These are phyloP conservation scores for Volucella inanis DNA, from an alignment of 2,888 invertebrate species.

Conservation along the genomic window DNA sequence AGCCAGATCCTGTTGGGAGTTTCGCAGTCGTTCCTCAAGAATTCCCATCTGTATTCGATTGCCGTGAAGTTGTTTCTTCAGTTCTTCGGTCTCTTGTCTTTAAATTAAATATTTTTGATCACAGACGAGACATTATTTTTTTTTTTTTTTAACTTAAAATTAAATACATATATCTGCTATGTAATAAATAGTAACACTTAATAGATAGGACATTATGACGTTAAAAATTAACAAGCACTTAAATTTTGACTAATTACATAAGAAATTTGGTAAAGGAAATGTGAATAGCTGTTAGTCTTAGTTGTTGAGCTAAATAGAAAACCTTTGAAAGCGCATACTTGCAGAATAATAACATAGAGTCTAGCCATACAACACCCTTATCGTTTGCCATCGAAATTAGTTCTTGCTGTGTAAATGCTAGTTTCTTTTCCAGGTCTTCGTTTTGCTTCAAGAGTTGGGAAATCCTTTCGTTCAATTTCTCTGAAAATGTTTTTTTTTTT, in stretches of 20 bases:
- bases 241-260: constrained; percentile 41
- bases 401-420: constrained; percentile 79
- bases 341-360: constrained; percentile 82
- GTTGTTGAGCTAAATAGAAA: constrained; percentile 67
- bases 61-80: constrained; percentile 81
- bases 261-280: constrained; percentile 62
- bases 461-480: constrained; percentile 81
- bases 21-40: constrained; percentile 80
- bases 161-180: constrained; percentile 42
- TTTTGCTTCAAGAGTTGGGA: constrained; percentile 79
- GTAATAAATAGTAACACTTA: constrained; percentile 61
- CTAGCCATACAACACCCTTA: constrained; percentile 81
- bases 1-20: constrained; percentile 80
- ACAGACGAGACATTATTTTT: constrained; percentile 48
- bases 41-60: constrained; percentile 80
- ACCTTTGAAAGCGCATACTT: constrained; percentile 79
- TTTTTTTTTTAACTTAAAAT: constrained; percentile 44
- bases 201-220: constrained; percentile 45
- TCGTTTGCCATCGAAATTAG: constrained; percentile 79
- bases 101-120: constrained; percentile 76
- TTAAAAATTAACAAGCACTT: constrained; percentile 33
- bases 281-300: constrained; percentile 59
- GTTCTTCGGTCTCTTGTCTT: constrained; percentile 81
- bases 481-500: constrained; percentile 75
- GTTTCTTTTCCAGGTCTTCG: constrained; percentile 79